phyloP scores from a whole-genome alignment of 1,140 invertebrate genomes.

The Drosophila chauvacae region DNA sequence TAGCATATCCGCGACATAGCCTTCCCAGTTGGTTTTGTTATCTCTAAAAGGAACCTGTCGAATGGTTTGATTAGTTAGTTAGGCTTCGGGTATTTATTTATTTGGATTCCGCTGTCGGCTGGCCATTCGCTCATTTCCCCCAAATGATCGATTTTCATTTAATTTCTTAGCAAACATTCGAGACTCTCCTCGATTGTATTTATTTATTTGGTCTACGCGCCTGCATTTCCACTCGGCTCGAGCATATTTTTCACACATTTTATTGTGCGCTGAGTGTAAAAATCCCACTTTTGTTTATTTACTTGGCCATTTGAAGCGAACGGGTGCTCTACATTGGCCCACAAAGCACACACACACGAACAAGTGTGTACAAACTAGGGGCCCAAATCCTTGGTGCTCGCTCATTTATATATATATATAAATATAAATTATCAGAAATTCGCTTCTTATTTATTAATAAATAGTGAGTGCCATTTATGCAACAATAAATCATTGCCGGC shows the following conservation, averaged over 20 bases:
- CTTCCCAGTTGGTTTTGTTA: conserved; percentile 8
- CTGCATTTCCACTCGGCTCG: conserved; percentile 62
- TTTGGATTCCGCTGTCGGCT: conserved; percentile 25
- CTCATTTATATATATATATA: conserved; percentile 31
- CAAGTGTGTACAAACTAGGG: not conserved
- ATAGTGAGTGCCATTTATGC: conserved; percentile 67
- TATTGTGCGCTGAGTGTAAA: conserved; percentile 70
- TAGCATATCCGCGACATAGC: conserved; percentile 26
- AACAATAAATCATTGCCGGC: conserved; percentile 71
- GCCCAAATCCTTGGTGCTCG: conserved; percentile 63
- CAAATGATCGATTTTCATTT: conserved; percentile 78
- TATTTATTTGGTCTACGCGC: conserved; percentile 60
- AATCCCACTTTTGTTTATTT: conserved; percentile 78
- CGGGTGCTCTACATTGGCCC: conserved; percentile 62
- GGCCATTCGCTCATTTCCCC: conserved; percentile 27
- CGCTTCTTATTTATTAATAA: conserved; percentile 61
- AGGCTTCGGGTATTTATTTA: conserved; percentile 36
- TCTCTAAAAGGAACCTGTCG: conserved; percentile 29
- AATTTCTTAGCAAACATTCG: conserved; percentile 63
- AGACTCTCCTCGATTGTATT: conserved; percentile 40
- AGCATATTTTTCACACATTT: conserved; percentile 80
- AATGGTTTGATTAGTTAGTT: conserved; percentile 36
- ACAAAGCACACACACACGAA: conserved; percentile 18
- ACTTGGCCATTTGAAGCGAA: conserved; percentile 72
- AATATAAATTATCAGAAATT: conserved; percentile 67